phyloP scores from a whole-genome alignment of 2,888 invertebrate species.

The Belgica antarctica region DNA sequence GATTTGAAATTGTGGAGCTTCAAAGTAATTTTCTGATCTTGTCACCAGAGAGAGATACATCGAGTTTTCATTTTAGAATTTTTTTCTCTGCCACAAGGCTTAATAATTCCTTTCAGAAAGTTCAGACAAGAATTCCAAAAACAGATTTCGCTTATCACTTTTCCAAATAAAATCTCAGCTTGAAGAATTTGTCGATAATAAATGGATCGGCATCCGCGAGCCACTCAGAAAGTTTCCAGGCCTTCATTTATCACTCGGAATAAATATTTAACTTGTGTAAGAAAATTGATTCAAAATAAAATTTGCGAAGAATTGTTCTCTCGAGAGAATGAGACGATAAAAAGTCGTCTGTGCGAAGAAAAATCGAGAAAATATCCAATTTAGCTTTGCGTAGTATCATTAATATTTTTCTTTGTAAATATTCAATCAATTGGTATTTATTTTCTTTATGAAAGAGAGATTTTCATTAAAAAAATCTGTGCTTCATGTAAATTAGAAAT shows the following conservation, averaged over 20 bases:
- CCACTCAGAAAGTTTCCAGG: neutral
- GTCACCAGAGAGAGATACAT: too few species aligned
- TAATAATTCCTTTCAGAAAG: too few species aligned
- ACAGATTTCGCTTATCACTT: too few species aligned
- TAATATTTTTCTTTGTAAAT: neutral
- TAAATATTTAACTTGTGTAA: conserved; percentile 3
- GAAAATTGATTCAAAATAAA: neutral
- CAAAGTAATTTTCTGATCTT: too few species aligned
- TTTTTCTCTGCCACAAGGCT: too few species aligned
- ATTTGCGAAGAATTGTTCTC: neutral
- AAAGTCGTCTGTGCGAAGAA: neutral
- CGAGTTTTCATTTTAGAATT: too few species aligned
- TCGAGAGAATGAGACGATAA: neutral
- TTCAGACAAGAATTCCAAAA: too few species aligned
- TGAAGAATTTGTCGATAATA: too few species aligned
- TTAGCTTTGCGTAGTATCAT: conserved; percentile 13
- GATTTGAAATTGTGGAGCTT: too few species aligned
- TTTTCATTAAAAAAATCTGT: conserved; percentile 15
- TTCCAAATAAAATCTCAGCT: too few species aligned
- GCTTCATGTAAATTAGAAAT: conserved; percentile 23
- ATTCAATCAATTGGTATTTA: conserved; percentile 29
- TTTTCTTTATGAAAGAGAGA: neutral
- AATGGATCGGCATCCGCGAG: too few species aligned
- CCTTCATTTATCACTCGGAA: neutral
- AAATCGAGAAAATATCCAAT: conserved; percentile 11